Base-by-base conservation (phyloP, 2,888 invertebrate genomes). In the Melanargia galathea region DNA sequence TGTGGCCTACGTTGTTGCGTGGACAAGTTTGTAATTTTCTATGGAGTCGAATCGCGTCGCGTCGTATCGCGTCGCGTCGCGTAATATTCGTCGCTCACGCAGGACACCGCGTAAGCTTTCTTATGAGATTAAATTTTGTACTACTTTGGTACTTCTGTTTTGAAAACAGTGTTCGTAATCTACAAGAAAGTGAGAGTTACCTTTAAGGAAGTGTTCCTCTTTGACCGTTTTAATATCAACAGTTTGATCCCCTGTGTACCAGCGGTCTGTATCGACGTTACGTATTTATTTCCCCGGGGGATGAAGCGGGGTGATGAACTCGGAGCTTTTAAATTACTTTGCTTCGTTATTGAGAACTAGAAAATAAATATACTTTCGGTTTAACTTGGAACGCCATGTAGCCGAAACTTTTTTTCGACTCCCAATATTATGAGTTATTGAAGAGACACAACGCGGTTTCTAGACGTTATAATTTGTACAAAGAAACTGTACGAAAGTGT, bases 251-350 rank as follows among this genome's bases (percentile, higher is more conserved):
- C 64, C n/a, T 26, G 62, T 49, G 66, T 51, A 56, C 52, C 38
- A 57, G 46, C 60, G 60, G 22, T 16, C 57, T 46, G 56, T 16
- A 20, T 54, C 61, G 58, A 6, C 52, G 57, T 60, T 65, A 65
- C 62, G 64, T 64, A 65, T 60, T 62, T 63, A 67, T 67, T 67
- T 67, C 67, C 67, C 67, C 20, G 30, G 63, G 65, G 67, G 64
- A 51, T 46, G 48, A 35, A 40, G 45, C 16, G 43, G 57, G 58
- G 55, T 67, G 60, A 64, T 60, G 64, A 66, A 66, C 64, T 66
- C 57, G 51, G 46, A 52, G 60, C 59, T 67, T 59, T 65, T 63
- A 65, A 62, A 65, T 65, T 65, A 63, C 65, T 58, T 35, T 45
- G 45, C 33, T 62, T 58, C 33, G 46, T 65, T 63, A 46, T 51